Conservation (phyloP, 2,888 invertebrate species). For the Nephrotoma appendiculata region DNA sequence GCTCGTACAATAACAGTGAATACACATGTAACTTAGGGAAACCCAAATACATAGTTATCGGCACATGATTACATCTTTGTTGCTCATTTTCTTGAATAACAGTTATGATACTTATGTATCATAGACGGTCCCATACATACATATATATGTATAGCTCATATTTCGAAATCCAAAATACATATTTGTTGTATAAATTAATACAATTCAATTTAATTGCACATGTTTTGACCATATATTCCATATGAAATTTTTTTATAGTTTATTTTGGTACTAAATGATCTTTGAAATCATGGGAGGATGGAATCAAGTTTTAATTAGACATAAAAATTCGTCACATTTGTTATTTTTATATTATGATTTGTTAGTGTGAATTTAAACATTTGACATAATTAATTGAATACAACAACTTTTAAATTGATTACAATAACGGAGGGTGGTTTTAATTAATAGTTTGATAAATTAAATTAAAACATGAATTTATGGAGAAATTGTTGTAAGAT, state of each 20-base stretch:
- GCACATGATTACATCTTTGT: background rate
- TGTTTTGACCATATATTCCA: background rate
- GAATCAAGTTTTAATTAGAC: background rate
- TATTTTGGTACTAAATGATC: background rate
- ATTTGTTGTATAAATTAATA: background rate
- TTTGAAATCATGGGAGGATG: conserved; percentile 1
- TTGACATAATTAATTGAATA: background rate
- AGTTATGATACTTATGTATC: background rate
- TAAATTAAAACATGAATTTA: background rate
- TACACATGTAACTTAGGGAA: background rate
- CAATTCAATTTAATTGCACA: background rate
- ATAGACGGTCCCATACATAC: background rate
- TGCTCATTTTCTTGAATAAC: background rate
- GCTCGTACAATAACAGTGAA: background rate
- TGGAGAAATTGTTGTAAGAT: background rate
- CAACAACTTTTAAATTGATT: background rate
- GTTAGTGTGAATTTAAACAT: background rate
- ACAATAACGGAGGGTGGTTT: background rate
- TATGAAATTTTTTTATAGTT: background rate
- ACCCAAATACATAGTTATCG: background rate
- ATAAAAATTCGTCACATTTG: conserved; percentile 2
- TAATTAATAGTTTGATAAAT: background rate
- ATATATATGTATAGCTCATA: background rate
- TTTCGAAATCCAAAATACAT: background rate
- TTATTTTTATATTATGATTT: background rate